Conservation (phyloP, 2,797 vertebrate species). For the Malurus splendens region DNA sequence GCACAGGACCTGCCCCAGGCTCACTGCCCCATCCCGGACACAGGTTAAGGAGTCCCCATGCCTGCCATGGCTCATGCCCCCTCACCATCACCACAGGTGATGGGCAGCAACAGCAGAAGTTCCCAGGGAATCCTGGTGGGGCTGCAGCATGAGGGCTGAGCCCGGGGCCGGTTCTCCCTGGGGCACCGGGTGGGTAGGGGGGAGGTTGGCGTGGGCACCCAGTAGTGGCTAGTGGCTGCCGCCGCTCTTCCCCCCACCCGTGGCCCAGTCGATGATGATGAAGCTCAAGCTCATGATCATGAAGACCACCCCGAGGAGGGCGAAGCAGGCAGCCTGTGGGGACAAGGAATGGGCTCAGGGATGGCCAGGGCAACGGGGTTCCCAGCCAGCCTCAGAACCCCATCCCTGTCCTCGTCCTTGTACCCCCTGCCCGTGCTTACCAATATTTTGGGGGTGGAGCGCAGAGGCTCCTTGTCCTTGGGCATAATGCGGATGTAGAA, state of each 20-base stretch:
- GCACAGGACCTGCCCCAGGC: background rate
- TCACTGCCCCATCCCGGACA: background rate
- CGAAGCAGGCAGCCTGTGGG: slow-evolving; percentile 86
- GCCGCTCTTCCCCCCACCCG: slow-evolving; percentile 69
- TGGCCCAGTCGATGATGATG: slow-evolving; percentile 91
- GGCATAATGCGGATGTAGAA: slow-evolving; percentile 98
- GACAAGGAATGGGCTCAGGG: background rate
- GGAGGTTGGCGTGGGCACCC: slow-evolving; percentile 1
- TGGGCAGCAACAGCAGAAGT: background rate
- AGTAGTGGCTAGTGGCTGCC: slow-evolving; percentile 83
- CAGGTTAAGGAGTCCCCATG: background rate
- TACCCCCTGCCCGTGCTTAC: slow-evolving; percentile 62
- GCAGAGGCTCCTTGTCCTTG: slow-evolving; percentile 87
- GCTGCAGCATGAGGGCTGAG: slow-evolving; percentile 55
- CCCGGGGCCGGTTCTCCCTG: background rate
- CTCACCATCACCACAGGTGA: background rate
- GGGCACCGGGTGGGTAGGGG: background rate
- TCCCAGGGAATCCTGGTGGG: background rate
- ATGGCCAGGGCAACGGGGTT: background rate
- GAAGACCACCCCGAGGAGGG: slow-evolving; percentile 86
- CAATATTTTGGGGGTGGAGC: slow-evolving; percentile 87
- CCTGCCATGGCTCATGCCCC: background rate
- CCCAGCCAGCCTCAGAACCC: background rate
- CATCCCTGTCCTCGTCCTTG: fast-evolving
- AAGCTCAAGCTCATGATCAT: slow-evolving; percentile 98